These are phyloP conservation scores for Rhizomys pruinosus DNA, from an alignment of 2,113 vertebrate species.

Conservation along the genomic window DNA sequence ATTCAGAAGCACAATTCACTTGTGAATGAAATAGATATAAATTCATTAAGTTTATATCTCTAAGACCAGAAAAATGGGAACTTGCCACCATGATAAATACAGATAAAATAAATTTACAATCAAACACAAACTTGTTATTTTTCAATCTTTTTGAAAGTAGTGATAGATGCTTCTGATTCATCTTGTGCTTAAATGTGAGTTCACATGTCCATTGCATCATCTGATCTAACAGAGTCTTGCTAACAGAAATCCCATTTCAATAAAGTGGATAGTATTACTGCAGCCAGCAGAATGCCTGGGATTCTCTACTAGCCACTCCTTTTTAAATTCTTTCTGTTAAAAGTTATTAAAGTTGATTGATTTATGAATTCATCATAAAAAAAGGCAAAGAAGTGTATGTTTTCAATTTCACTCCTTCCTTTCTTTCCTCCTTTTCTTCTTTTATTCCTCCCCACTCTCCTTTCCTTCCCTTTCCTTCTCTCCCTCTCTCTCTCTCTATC, in stretches of 20 bases:
- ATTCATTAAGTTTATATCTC: slow-evolving; percentile 80
- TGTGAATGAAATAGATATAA: slow-evolving; percentile 86
- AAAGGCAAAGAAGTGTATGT: not conserved
- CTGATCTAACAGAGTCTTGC: not conserved
- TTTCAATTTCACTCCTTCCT: not conserved
- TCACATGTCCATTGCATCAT: not conserved
- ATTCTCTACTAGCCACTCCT: slow-evolving; percentile 2
- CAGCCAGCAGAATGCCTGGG: not conserved
- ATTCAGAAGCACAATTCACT: slow-evolving; percentile 87
- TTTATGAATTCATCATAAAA: slow-evolving; percentile 3
- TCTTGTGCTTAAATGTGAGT: not conserved
- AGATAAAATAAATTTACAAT: slow-evolving; percentile 77
- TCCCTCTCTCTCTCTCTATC: too few relatives aligned
- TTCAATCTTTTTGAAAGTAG: slow-evolving; percentile 32
- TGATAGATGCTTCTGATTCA: slow-evolving; percentile 55
- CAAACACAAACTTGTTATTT: slow-evolving; percentile 52
- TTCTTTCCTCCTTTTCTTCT: too few relatives aligned
- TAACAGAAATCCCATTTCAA: slow-evolving; percentile 5
- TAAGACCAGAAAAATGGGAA: slow-evolving; percentile 72
- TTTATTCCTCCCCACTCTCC: not conserved
- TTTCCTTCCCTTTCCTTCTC: too few relatives aligned
- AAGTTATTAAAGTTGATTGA: slow-evolving; percentile 42
- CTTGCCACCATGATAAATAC: slow-evolving; percentile 65
- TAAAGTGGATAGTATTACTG: not conserved
- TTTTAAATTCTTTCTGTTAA: slow-evolving; percentile 43